Evolutionary conservation across 1,140 invertebrate species (phyloP).

Genomic region (Platyscapa corneri): DNA sequence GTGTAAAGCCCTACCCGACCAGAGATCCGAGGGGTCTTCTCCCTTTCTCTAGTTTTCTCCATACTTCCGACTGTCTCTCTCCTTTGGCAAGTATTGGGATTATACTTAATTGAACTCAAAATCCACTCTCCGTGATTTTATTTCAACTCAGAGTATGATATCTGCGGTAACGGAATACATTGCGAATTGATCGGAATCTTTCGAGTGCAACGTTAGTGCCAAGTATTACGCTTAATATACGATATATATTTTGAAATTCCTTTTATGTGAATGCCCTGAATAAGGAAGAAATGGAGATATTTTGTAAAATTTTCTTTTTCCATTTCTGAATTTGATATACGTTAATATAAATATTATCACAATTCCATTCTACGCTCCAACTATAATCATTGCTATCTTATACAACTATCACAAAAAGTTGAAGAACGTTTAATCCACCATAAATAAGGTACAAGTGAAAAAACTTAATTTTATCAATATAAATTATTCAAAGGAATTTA

Average conservation of each 20-base stretch:
- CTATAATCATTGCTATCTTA: no score
- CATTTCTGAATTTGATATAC: background rate
- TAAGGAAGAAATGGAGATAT: background rate
- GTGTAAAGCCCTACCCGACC: background rate
- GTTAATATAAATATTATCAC: no score
- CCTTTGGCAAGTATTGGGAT: background rate
- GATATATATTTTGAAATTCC: background rate
- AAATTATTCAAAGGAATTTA: no score
- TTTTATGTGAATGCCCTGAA: background rate
- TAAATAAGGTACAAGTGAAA: no score
- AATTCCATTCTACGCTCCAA: no score
- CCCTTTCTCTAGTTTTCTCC: background rate
- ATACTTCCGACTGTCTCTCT: background rate
- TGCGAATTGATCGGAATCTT: background rate
- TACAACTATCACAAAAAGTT: no score
- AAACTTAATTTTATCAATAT: no score
- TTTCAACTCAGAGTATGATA: background rate
- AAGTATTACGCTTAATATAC: background rate
- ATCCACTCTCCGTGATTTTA: constrained; percentile 25
- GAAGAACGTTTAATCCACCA: no score
- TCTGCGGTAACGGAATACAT: background rate
- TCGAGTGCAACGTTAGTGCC: background rate
- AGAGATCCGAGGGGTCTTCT: background rate
- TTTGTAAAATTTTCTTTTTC: background rate
- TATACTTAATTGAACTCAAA: constrained; percentile 31